Evolutionary conservation across 2,888 invertebrate species (phyloP), one percentile per base, ranked within the genome.

Genomic region (Drosophila monieri): DNA sequence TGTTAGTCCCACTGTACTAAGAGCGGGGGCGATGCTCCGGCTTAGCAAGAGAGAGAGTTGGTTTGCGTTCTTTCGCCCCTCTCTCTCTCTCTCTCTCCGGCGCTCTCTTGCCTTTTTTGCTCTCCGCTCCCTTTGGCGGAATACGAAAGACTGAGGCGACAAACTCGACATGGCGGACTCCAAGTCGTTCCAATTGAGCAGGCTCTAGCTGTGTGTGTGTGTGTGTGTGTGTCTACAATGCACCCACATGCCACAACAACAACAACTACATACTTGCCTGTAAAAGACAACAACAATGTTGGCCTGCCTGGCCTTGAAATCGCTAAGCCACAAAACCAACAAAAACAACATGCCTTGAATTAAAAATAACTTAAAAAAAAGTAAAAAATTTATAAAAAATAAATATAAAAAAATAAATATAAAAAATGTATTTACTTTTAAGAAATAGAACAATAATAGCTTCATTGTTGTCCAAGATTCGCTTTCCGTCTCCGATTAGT

Each of bases 61-160:
- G n/a, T 10, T 14, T 15, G 6, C 27, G 25, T 43, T 51, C 61
- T 41, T 18, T 37, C 30, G 44, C 61, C 35, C 4, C 21, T 21
- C 4, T 21, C 21, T 21, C 21, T 23, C 25, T 25, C 25, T 25
- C 25, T 25, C 6, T 9, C 27, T 27, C 27, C 3, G 2, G 3
- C 27, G 2, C 10, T 0, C n/a, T 47, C 14, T 37, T 8, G 9
- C 41, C 14, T 39, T 65, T 65, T 49, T 15, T 6, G 18, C 30
- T 48, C 32, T 14, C 14, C 21, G 44, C 4, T 41, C 53, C 25
- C 56, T 37, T 15, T 10, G 71, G 67, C 18, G 12, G 21, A 10
- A 75, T 74, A 78, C 80, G 66, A 84, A 80, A 84, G 80, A 80
- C 85, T 80, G 37, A 80, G 68, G 85, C 80, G 80, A 80, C 80